Evolutionary conservation across 2,113 vertebrate genomes (phyloP).

Genomic region (Rhinolophus ferrumequinum): DNA sequence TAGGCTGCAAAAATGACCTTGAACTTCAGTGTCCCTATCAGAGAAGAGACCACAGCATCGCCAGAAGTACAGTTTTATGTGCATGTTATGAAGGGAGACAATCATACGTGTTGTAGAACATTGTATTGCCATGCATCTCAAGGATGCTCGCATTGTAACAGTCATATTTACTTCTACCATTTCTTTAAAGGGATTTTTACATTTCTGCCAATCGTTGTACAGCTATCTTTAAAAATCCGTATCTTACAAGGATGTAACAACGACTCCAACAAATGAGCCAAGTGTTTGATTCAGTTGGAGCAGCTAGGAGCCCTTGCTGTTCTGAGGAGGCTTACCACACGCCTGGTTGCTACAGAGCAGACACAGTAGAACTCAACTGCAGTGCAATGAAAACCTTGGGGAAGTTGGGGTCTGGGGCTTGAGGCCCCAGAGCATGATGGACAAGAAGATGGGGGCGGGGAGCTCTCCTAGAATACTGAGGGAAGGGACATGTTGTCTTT

Average conservation of each 20-base stretch:
- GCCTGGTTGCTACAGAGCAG: background rate
- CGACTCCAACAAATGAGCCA: background rate
- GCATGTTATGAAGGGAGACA: background rate
- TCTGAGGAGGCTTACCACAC: background rate
- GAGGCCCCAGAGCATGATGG: background rate
- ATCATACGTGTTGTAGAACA: background rate
- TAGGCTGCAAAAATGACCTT: background rate
- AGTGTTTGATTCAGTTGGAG: background rate
- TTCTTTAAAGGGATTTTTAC: background rate
- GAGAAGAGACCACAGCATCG: background rate
- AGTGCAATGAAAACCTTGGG: background rate
- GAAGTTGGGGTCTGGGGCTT: background rate
- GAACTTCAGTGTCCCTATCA: background rate
- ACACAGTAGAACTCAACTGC: background rate
- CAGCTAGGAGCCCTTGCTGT: background rate
- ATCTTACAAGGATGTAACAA: background rate
- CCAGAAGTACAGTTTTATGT: fast-evolving
- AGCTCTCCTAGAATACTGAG: background rate
- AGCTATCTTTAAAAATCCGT: background rate
- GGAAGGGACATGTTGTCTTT: background rate
- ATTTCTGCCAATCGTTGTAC: background rate
- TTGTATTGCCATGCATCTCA: background rate
- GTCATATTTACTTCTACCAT: background rate
- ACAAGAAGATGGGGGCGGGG: background rate
- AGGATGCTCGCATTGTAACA: background rate